These are phyloP conservation scores for Phocoena phocoena DNA, from an alignment of 2,113 vertebrate species.

Conservation along the genomic window DNA sequence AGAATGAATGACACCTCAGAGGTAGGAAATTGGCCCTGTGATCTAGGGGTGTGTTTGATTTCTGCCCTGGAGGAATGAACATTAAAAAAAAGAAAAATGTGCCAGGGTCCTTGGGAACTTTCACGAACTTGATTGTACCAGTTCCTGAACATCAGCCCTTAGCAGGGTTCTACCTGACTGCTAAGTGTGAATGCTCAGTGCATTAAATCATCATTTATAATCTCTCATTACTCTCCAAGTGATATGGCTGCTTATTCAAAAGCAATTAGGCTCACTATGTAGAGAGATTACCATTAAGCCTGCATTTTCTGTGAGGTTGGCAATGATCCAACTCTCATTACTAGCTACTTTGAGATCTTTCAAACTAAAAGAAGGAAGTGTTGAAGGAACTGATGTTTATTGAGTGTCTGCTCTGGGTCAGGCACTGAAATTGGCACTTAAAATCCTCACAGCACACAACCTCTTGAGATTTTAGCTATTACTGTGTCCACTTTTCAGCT, in stretches of 20 bases:
- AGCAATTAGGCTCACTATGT: conserved; percentile 71
- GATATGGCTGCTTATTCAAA: conserved; percentile 68
- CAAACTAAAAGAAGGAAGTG: neutral
- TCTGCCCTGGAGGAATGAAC: neutral
- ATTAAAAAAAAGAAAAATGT: neutral
- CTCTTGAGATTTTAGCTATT: neutral
- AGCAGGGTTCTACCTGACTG: neutral
- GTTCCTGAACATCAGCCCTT: neutral
- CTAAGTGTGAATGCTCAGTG: neutral
- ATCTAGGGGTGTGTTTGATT: neutral
- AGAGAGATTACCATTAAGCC: conserved; percentile 51
- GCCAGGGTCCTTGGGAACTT: neutral
- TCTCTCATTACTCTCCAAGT: conserved; percentile 66
- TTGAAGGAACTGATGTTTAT: neutral
- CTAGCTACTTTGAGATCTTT: neutral
- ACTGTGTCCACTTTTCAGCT: neutral
- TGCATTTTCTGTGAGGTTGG: neutral
- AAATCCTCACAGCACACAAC: neutral
- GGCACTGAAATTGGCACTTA: neutral
- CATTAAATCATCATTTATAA: conserved; percentile 62
- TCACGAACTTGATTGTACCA: neutral
- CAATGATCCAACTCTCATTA: neutral
- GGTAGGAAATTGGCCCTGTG: neutral
- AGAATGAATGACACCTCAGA: neutral
- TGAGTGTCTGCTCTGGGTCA: neutral